Evolutionary conservation across 2,113 vertebrate genomes (phyloP), one percentile per base, ranked within the genome.

Genomic region (Nothocercus nigrocapillus): DNA sequence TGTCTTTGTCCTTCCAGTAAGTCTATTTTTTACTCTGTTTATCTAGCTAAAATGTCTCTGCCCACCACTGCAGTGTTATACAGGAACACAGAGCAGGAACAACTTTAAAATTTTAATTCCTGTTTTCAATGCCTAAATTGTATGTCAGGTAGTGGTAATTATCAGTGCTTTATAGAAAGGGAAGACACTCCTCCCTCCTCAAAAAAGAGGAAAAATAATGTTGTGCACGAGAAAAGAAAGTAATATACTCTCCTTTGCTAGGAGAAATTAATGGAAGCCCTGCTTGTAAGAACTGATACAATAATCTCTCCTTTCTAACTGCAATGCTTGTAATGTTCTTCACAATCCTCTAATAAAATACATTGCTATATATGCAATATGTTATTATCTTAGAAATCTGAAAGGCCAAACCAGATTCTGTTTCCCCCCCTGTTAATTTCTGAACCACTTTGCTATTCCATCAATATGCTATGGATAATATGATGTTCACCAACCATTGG

Each of bases 401-500:
- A 91, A 85, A 81, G 13, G 8, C 13, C 25, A 84, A 69, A 3
- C 6, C 53, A 87, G 22, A 34, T 75, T 45, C 51, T 81, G 11
- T 9, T 53, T 25, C 32, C 13, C 12, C 12, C 2, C 36, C 12
- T 14, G 47, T 88, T 93, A 49, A 38, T 94, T 96, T 95, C 53
- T 83, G 51, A 93, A 85, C 15, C 28, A 64, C 54, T 79, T 69
- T 76, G 63, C 44, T 62, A 9, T 78, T 74, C 22, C 25, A 9
- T 75, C 34, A 81, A 18, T 76, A 28, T 0, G 1, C 28, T 82
- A 63, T 42, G 74, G 61, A 19, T 54, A 1, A 19, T 53, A 32
- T 2, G 4, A 34, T 69, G 27, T 79, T 97, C 89, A 87, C n/a
- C 19, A 97, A 83, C 40, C 44, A 78, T 45, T 61, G 70, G 82